A percentile compares a stretch with the other conserved stretches of the same genome.
Conservation (phyloP, 2,797 vertebrate genomes). For the Chaetophractus vellerosus region DNA sequence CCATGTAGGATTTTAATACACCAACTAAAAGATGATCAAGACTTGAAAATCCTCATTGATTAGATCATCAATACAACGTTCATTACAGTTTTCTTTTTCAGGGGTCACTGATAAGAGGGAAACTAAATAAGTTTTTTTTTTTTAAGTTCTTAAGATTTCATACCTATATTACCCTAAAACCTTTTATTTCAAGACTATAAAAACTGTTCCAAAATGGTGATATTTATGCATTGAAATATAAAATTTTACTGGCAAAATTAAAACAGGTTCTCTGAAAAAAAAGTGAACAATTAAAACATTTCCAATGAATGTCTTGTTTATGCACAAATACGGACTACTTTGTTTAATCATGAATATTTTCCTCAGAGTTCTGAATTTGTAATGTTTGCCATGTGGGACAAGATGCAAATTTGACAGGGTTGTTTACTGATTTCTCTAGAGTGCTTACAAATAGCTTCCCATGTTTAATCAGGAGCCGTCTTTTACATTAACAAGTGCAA, state of each 20-base stretch:
- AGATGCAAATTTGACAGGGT: not conserved
- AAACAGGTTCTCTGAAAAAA: constrained; percentile 36
- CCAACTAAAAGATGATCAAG: constrained; percentile 1
- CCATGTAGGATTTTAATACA: not conserved
- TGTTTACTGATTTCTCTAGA: constrained; percentile 4
- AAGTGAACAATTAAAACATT: constrained; percentile 63
- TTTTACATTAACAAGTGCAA: not conserved
- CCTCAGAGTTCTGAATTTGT: not conserved
- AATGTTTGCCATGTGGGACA: not conserved
- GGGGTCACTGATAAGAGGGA: not conserved
- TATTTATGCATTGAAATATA: constrained; percentile 48
- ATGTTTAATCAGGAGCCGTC: not conserved
- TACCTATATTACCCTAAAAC: constrained; percentile 23
- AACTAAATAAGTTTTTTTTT: not conserved
- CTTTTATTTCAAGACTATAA: constrained; percentile 57
- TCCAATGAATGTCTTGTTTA: constrained; percentile 64
- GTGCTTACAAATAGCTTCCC: constrained; percentile 27
- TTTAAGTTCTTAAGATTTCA: constrained; percentile 39
- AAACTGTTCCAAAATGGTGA: constrained; percentile 49
- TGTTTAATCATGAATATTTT: constrained; percentile 27
- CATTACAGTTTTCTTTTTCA: constrained; percentile 31
- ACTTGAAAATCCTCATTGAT: not conserved
- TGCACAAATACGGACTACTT: constrained; percentile 32
- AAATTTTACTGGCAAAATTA: constrained; percentile 34
- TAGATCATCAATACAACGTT: constrained; percentile 1